phyloP scores from a whole-genome alignment of 2,113 vertebrate species.

The Catharus fuscescens region DNA sequence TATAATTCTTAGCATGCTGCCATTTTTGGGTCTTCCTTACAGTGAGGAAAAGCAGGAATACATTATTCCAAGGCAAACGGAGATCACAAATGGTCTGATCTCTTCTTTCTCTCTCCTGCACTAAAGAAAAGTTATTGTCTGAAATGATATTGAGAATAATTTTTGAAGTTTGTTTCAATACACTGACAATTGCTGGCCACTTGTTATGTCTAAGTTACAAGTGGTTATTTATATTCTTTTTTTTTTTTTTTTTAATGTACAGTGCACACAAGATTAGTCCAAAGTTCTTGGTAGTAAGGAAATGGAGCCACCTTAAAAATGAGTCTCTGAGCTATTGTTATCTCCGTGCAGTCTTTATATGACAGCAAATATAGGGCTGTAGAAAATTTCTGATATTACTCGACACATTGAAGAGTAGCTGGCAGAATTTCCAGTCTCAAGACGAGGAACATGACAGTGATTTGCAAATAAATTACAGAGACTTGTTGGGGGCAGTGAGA shows the following conservation, averaged over 20 bases:
- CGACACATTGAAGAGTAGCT: fast-evolving
- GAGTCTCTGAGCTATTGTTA: background rate
- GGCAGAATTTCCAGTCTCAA: background rate
- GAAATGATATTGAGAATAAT: background rate
- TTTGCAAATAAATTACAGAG: background rate
- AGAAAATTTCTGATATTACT: background rate
- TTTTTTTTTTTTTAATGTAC: background rate
- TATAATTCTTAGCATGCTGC: background rate
- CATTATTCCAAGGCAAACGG: background rate
- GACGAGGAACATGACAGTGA: background rate
- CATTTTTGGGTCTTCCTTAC: background rate
- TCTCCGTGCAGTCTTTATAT: background rate
- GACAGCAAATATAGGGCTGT: background rate
- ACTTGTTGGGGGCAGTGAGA: background rate
- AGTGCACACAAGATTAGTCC: background rate
- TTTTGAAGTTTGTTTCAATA: background rate
- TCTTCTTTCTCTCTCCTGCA: background rate
- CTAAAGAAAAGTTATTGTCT: background rate
- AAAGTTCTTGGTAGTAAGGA: background rate
- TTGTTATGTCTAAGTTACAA: background rate
- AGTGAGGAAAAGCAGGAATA: background rate
- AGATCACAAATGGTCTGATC: background rate
- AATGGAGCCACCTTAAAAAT: background rate
- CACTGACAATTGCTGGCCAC: fast-evolving
- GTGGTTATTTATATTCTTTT: background rate